Evolutionary conservation across 2,797 vertebrate species (phyloP).

Genomic region (Bovichtus variegatus): DNA sequence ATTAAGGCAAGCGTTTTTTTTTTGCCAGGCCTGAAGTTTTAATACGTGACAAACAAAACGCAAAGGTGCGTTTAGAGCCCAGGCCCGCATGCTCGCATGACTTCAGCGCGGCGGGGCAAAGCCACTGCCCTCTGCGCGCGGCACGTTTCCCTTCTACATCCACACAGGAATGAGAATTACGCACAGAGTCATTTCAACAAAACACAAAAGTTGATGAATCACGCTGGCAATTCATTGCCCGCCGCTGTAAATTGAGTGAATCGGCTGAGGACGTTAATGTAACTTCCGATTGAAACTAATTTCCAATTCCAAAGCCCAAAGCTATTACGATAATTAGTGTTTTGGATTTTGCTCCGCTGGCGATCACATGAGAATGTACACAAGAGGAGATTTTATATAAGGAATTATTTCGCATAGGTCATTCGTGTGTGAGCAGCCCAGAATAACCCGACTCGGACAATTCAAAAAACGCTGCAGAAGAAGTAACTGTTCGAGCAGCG

Average conservation of each 20-base stretch:
- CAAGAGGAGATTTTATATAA: background rate
- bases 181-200: background rate
- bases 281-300: slow-evolving; percentile 50
- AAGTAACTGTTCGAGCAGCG: slow-evolving; percentile 16
- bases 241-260: slow-evolving; percentile 5
- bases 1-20: slow-evolving; percentile 8
- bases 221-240: background rate
- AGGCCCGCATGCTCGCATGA: slow-evolving; percentile 24
- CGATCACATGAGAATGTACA: background rate
- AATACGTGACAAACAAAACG: slow-evolving; percentile 6
- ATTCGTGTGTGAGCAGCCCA: background rate
- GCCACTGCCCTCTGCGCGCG: slow-evolving; percentile 33
- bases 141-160: background rate
- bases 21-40: slow-evolving; percentile 19
- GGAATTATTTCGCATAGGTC: slow-evolving; percentile 10
- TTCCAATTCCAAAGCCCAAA: slow-evolving; percentile 27
- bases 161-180: slow-evolving; percentile 18
- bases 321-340: slow-evolving; percentile 37
- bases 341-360: background rate
- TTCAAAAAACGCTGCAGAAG: slow-evolving; percentile 18
- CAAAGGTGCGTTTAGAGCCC: slow-evolving; percentile 22
- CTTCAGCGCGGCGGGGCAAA: background rate
- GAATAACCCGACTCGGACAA: slow-evolving; percentile 34
- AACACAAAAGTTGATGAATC: slow-evolving; percentile 51
- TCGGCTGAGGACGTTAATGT: accelerated